Percentiles rank a stretch among this genome's conserved stretches.
Evolutionary conservation across 2,113 vertebrate genomes (phyloP).

Genomic region (Pungitius pungitius): DNA sequence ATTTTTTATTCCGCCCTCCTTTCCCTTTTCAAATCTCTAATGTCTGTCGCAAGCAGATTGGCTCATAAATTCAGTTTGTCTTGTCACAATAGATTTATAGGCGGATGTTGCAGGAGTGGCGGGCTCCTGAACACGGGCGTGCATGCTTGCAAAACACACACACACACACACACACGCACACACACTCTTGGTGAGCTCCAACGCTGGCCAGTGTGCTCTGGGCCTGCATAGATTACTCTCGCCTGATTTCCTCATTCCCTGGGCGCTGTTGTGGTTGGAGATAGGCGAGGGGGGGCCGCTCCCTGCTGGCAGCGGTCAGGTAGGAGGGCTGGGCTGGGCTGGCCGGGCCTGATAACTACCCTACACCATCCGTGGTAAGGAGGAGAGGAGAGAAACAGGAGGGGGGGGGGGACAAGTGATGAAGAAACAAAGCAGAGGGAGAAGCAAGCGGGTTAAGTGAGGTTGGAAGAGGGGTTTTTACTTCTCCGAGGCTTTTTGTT

Average conservation of each 20-base stretch:
- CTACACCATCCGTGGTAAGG: conserved; percentile 36
- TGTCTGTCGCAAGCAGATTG: conserved; percentile 95
- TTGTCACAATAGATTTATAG: conserved; percentile 99
- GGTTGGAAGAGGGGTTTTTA: neutral
- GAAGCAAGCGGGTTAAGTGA: neutral
- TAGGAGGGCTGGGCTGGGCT: conserved; percentile 79
- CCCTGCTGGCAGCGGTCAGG: conserved; percentile 86
- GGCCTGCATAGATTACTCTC: conserved; percentile 93
- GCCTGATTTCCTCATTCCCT: conserved; percentile 95
- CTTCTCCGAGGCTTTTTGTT: neutral
- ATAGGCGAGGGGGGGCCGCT: conserved; percentile 93
- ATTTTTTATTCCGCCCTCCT: conserved; percentile 56
- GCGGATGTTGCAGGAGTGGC: conserved; percentile 99
- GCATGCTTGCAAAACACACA: conserved; percentile 24
- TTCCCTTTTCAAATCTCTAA: conserved; percentile 77
- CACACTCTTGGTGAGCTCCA: conserved; percentile 26
- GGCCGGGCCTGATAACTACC: conserved; percentile 75
- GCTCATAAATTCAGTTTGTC: conserved; percentile 98
- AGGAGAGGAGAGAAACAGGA: conserved; percentile 35
- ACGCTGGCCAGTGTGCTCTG: conserved; percentile 52
- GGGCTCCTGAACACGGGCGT: conserved; percentile 63
- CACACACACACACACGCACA: neutral
- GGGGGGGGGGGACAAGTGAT: neutral
- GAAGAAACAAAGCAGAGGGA: conserved; percentile 7
- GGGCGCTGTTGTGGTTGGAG: conserved; percentile 92